Conservation (phyloP, 2,113 vertebrate genomes). For the Antennarius striatus region DNA sequence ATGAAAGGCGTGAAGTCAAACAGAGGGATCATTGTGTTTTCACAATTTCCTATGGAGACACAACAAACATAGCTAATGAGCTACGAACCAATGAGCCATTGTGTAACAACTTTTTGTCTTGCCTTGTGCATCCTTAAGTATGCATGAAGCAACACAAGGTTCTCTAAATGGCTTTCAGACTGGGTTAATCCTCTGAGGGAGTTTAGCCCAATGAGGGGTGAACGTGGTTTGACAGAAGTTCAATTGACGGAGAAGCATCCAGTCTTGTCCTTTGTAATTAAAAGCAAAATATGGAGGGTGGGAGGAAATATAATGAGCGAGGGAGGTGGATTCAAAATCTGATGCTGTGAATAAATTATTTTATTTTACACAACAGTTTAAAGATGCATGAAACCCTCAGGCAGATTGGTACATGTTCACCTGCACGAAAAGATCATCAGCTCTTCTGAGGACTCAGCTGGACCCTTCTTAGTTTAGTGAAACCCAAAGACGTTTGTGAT, state of each 20-base stretch:
- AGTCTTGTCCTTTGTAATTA: constrained; percentile 36
- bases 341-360: background rate
- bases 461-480: too few species aligned
- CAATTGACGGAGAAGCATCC: constrained; percentile 15
- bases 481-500: too few species aligned
- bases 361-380: background rate
- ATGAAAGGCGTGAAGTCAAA: background rate
- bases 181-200: constrained; percentile 23
- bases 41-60: constrained; percentile 1
- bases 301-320: background rate
- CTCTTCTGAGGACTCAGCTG: too few species aligned
- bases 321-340: background rate
- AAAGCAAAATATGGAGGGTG: constrained; percentile 19
- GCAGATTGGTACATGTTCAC: too few species aligned
- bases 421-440: too few species aligned
- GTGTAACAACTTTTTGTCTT: constrained; percentile 26
- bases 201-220: constrained; percentile 51
- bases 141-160: constrained; percentile 38
- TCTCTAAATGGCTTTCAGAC: constrained; percentile 44
- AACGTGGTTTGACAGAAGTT: constrained; percentile 16
- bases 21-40: background rate
- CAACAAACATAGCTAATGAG: constrained; percentile 31
- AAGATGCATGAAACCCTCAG: too few species aligned
- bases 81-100: constrained; percentile 31
- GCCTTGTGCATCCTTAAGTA: constrained; percentile 39